Base-by-base conservation (phyloP, 2,888 invertebrate genomes). In the Caenorhabditis sinica region DNA sequence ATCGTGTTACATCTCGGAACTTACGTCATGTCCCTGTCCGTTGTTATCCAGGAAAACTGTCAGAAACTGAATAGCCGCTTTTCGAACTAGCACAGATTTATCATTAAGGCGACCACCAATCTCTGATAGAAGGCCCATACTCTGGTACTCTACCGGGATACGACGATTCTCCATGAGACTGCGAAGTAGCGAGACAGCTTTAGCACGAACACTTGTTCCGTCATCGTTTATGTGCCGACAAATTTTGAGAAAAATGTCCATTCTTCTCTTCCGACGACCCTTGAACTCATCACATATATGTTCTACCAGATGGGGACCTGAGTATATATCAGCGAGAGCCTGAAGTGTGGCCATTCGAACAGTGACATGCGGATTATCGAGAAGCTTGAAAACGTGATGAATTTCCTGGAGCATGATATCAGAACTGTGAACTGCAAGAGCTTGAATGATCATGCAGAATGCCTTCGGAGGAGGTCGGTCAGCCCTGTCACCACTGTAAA, bases 1-100 rank as follows among this genome's bases (percentile, higher is more conserved):
- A 9, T 11, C 13, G 23, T 28, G 20, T n/a, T 9, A 49, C 20
- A 11, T 40, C 11, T 61, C 15, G 28, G 49, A 43, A 60, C 69
- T 73, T 56, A 90, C 90, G 76, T 90, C 89, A 33, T 89, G 89
- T 36, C 90, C 89, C 58, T 84, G 97, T 5, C 96, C 96, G 94
- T 98, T 97, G 87, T 95, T 95, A 93, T 96, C 95, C 53, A 98
- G 93, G 93, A 97, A 95, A 13, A 40, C 30, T 85, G 95, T 95
- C 5, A 96, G 93, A 45, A 96, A 94, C 91, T 95, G 95, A 77
- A 96, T 95, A 3, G 97, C 96, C 85, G 95, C 95, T 93, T 96
- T 97, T 40, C 97, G 94, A 0, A 97, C 97, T 75, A 95, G 94
- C 8, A 96, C 95, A 23, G 84, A 83, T 40, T 86, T 87, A 36